Evolutionary conservation across 1,140 invertebrate genomes (phyloP), one percentile per base, ranked within the genome.

Genomic region (Reticulitermes speratus): DNA sequence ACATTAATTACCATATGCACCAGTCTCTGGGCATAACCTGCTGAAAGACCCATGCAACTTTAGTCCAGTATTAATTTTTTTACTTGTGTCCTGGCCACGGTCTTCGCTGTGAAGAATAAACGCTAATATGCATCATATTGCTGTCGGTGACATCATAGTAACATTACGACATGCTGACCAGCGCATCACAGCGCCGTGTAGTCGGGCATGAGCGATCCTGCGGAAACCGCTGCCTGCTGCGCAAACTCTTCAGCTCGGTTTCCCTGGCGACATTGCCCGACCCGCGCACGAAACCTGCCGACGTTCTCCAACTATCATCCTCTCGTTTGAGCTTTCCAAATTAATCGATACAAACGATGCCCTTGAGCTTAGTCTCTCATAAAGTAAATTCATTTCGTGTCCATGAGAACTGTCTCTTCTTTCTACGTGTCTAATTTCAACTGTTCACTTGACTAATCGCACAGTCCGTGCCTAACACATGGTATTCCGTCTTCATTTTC

Each of bases 131-230:
- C n/a, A 25, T 84, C 21, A 23, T 84, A 84, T 84, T 84, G 83
- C 48, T 30, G 83, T 84, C 83, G 83, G 83, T 84, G 83, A 84
- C 83, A 84, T 84, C 83, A 84, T 84, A 52, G 32, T 8, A 84
- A 30, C 65, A 75, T 75, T 75, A 75, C 65, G 65, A 25, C 65
- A 75, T 75, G 65, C 65, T 75, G 65, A 75, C 65, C 65, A 30
- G 25, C 65, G 65, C 65, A 8, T 75, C 65, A 9, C 16, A n/a
- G 25, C 14, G 65, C 65, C 25, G 65, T 75, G 16, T 75, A 8
- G 25, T 75, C 25, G 38, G 38, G 2, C 38, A 30, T 14, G 65
- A 75, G 25, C 3, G 65, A 75, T 9, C 65, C 65, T 6, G 65
- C 2, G 25, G 38, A 30, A 75, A 16, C 25, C 8, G n/a, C 25